A percentile compares a stretch with the other conserved stretches of the same genome.
Conservation (phyloP, 2,888 invertebrate genomes). For the Galerucella calmariensis region DNA sequence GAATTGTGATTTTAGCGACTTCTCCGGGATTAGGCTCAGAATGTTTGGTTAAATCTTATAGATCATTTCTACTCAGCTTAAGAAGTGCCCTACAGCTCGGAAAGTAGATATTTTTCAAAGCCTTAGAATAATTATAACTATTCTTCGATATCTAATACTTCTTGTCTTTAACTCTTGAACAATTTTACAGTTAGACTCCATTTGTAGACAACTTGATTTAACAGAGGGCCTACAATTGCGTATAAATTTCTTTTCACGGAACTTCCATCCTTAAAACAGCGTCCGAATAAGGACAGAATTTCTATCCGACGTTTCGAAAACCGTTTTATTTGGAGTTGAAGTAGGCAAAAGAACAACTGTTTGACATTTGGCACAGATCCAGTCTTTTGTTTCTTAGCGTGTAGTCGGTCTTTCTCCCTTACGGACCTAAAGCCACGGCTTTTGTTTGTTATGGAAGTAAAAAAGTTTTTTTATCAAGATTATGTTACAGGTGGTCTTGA, state of each 20-base stretch:
- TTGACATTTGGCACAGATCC: constrained; percentile 49
- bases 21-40: too few relatives aligned
- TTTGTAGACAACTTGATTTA: background rate
- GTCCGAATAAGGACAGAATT: background rate
- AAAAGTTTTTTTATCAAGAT: constrained; percentile 16
- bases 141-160: too few relatives aligned
- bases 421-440: background rate
- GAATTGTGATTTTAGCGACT: too few relatives aligned
- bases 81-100: too few relatives aligned
- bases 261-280: background rate
- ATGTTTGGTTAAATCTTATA: too few relatives aligned
- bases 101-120: too few relatives aligned
- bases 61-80: too few relatives aligned
- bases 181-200: too few relatives aligned
- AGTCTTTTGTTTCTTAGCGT: constrained; percentile 47
- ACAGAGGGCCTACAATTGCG: background rate
- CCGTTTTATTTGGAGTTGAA: constrained; percentile 10
- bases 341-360: constrained; percentile 47
- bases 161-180: too few relatives aligned
- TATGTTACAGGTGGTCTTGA: constrained; percentile 11
- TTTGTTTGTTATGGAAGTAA: constrained; percentile 16
- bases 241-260: background rate
- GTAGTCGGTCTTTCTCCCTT: constrained; percentile 33
- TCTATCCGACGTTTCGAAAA: background rate
- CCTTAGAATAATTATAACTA: too few relatives aligned